Evolutionary conservation across 2,888 invertebrate genomes (phyloP), one percentile per base, ranked within the genome.

Genomic region (Pyrgus malvae): DNA sequence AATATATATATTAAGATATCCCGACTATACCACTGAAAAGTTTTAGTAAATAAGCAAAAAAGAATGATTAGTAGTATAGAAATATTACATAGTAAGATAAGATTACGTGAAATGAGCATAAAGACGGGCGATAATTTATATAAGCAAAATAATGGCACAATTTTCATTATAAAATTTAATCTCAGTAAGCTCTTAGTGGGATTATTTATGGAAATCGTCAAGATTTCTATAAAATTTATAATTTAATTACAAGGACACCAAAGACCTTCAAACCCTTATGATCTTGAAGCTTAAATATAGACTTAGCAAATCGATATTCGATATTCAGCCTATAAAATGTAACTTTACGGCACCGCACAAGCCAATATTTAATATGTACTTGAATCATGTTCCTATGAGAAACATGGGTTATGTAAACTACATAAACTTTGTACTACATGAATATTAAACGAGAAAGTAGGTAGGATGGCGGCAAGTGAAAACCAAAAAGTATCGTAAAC

Each of bases 291-390:
- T 21, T 33, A 17, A 19, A 45, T 19, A 31, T 37, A 48, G 25
- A 48, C 7, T 11, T 25, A 16, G 9, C 23, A 48, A 48, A 48
- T 48, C 48, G 16, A 25, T 33, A 37, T 17, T 4, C 37, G n/a
- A 17, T 4, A 17, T 17, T 4, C 17, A 14, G 14, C 37, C 6
- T 23, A 23, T 19, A 37, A 19, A 19, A 37, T 8, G 6, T 5
- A 37, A 37, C 37, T 37, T 37, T 19, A 17, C n/a, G 17, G 17
- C 17, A 37, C 16, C 37, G 37, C n/a, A 8, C 8, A 2, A 14
- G 33, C 0, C 8, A 8, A 6, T 23, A 23, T 6, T 23, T 4
- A 23, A 4, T 9, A 14, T 19, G n/a, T 17, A 17, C 37, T 8
- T 37, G 17, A 19, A 16, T 37, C 17, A n/a, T 17, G n/a, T 37